A percentile compares a stretch with the other conserved stretches of the same genome.
Conservation (phyloP, 2,888 invertebrate species). For the Morpho deidamia region DNA sequence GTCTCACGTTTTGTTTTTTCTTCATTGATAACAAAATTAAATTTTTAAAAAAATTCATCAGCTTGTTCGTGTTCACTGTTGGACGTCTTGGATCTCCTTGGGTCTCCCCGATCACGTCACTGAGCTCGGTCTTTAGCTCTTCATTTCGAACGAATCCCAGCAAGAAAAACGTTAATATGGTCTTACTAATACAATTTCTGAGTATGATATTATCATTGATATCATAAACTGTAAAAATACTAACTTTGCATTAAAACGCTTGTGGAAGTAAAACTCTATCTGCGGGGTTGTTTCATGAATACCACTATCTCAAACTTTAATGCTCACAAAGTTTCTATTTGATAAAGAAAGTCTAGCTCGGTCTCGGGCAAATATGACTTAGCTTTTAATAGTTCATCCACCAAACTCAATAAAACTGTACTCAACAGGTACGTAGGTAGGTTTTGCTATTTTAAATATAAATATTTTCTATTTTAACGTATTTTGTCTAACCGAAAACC, state of each 20-base stretch:
- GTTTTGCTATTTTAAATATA: no score
- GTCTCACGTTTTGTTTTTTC: no score
- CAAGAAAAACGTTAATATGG: constrained; percentile 7
- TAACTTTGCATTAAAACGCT: constrained; percentile 27
- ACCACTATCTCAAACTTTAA: constrained; percentile 39
- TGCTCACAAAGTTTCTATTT: constrained; percentile 42
- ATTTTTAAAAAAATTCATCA: no score
- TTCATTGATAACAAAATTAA: no score
- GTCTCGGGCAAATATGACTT: constrained; percentile 27
- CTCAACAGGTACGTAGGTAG: no score
- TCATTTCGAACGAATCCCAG: neutral
- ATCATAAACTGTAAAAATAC: constrained; percentile 24
- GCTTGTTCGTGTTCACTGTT: no score
- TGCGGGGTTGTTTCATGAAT: constrained; percentile 34
- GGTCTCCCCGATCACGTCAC: no score
- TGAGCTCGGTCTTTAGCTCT: no score
- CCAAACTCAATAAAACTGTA: neutral
- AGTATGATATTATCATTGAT: constrained; percentile 27
- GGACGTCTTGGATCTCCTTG: no score
- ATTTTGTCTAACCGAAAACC: no score
- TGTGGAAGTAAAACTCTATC: constrained; percentile 30
- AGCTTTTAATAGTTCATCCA: constrained; percentile 28
- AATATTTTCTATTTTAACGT: no score
- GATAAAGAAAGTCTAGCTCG: constrained; percentile 43
- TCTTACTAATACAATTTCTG: no score